These are phyloP conservation scores for Acromyrmex heyeri DNA, from an alignment of 1,140 invertebrate genomes.

Conservation along the genomic window DNA sequence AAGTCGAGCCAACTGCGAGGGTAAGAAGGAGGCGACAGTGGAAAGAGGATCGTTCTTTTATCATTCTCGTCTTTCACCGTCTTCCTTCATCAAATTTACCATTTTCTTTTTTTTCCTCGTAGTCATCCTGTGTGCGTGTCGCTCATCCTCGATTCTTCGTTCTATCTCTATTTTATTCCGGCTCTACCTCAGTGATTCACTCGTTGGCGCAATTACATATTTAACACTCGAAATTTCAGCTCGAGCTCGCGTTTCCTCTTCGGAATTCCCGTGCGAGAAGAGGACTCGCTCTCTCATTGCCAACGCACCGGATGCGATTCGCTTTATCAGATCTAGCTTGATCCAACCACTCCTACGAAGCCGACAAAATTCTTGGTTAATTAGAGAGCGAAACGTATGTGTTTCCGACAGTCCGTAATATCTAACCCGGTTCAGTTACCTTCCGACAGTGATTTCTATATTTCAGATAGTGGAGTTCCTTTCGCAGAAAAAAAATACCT, in stretches of 20 bases:
- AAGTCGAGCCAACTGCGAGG: conserved; percentile 21
- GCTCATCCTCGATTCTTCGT: background rate
- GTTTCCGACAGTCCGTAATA: conserved; percentile 15
- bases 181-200: conserved; percentile 59
- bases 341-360: conserved; percentile 19
- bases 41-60: conserved; percentile 20
- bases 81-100: conserved; percentile 18
- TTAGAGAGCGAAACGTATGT: conserved; percentile 46
- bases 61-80: conserved; percentile 28
- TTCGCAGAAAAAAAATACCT: background rate
- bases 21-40: conserved; percentile 13
- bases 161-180: conserved; percentile 17
- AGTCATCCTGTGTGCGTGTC: conserved; percentile 38
- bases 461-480: background rate
- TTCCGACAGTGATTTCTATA: background rate
- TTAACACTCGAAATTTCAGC: conserved; percentile 81
- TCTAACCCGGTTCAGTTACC: conserved; percentile 5
- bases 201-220: conserved; percentile 81
- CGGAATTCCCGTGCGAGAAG: conserved; percentile 30
- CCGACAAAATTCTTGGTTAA: conserved; percentile 65
- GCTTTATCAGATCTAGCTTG: conserved; percentile 66
- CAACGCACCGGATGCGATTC: conserved; percentile 56
- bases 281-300: conserved; percentile 29
- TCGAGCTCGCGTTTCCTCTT: conserved; percentile 65
- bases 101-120: conserved; percentile 65